Percentiles rank a stretch among this genome's conserved stretches.
Evolutionary conservation across 2,113 vertebrate species (phyloP).

Genomic region (Notarius quadriscutis): DNA sequence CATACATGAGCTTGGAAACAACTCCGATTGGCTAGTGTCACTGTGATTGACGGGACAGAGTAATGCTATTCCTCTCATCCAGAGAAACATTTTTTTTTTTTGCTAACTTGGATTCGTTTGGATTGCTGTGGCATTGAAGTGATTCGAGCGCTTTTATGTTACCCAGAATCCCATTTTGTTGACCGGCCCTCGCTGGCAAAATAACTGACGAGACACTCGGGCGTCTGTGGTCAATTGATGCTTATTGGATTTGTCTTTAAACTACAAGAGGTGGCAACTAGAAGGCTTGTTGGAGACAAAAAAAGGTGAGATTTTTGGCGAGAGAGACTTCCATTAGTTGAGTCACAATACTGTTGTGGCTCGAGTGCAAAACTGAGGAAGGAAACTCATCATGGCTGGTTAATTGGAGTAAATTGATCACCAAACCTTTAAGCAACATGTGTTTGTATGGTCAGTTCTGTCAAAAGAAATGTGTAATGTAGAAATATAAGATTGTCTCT

Average conservation of each 20-base stretch:
- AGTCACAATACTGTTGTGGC: neutral
- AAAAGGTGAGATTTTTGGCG: neutral
- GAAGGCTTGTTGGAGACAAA: neutral
- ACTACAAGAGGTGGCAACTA: neutral
- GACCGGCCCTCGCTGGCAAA: neutral
- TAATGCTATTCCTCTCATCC: neutral
- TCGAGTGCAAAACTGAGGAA: neutral
- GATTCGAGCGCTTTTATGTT: neutral
- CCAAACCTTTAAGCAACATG: neutral
- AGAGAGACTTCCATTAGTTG: constrained; percentile 8
- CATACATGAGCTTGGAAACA: neutral
- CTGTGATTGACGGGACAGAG: neutral
- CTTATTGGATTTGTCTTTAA: neutral
- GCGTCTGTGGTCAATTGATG: neutral
- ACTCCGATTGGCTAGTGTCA: neutral
- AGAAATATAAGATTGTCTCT: neutral
- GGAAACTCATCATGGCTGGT: neutral
- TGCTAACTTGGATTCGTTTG: neutral
- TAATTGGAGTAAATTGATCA: neutral
- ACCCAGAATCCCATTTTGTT: neutral
- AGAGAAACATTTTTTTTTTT: neutral
- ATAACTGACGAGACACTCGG: neutral
- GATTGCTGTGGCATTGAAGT: neutral
- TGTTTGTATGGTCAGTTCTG: neutral
- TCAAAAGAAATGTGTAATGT: neutral